Evolutionary conservation across 2,888 invertebrate genomes (phyloP).

Genomic region (Crematogaster levior): DNA sequence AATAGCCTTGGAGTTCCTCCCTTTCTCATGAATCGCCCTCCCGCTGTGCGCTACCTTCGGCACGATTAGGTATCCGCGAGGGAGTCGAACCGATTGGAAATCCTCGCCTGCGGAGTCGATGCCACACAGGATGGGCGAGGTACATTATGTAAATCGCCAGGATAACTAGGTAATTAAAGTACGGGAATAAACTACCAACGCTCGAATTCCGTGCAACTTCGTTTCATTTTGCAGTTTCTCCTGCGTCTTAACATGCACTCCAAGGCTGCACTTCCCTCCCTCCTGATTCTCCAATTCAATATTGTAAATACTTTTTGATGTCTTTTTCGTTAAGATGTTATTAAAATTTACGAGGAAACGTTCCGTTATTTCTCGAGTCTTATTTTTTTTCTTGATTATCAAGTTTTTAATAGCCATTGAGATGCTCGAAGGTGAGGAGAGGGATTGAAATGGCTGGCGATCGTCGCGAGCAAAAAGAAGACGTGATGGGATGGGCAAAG

Average conservation of each 20-base stretch:
- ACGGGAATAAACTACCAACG: conserved; percentile 75
- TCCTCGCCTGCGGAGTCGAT: conserved; percentile 64
- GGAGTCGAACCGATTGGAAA: conserved; percentile 72
- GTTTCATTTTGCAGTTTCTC: conserved; percentile 68
- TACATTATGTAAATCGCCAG: conserved; percentile 75
- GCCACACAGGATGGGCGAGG: conserved; percentile 58
- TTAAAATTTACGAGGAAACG: conserved; percentile 68
- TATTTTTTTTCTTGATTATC: conserved; percentile 63
- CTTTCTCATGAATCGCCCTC: conserved; percentile 14
- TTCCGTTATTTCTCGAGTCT: conserved; percentile 71
- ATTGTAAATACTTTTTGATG: neutral
- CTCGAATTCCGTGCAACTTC: conserved; percentile 72
- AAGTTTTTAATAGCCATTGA: conserved; percentile 7
- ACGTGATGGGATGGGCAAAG: conserved; percentile 32
- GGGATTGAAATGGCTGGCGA: conserved; percentile 60
- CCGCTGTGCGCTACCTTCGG: conserved; percentile 31
- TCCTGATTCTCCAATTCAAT: neutral
- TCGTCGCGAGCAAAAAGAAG: conserved; percentile 29
- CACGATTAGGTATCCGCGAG: conserved; percentile 67
- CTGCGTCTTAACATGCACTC: conserved; percentile 1
- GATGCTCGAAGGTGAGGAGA: conserved; percentile 53
- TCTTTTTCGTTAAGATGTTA: conserved; percentile 16
- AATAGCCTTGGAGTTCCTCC: conserved; percentile 68
- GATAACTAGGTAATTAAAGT: conserved; percentile 78
- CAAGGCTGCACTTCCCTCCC: conserved; percentile 1